Evolutionary conservation across 2,888 invertebrate species (phyloP), one percentile per base, ranked within the genome.

Genomic region (Sisyra nigra): DNA sequence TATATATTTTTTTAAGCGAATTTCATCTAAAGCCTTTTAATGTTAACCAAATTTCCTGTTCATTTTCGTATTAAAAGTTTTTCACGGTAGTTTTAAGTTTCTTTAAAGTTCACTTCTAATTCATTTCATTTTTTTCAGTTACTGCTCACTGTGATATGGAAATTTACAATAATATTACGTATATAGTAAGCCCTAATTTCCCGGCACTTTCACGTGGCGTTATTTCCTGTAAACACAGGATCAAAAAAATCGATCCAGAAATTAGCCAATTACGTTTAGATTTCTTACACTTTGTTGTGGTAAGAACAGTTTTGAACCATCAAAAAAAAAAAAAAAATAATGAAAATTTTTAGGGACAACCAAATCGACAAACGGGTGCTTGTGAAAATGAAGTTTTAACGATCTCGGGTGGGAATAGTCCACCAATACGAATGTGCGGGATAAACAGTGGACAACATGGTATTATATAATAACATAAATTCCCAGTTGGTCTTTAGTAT

Each of bases 381-480:
- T 87, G 87, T 52, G 81, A 85, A 50, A 79, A 80, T 36, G 87
- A 87, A 54, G 65, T 74, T 6, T 77, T 80, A 59, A 60, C 67
- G 2, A 57, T 83, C 46, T 60, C 59, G 13, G 76, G 74, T 1
- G 75, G 73, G 3, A 66, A 65, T 13, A 64, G 67, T 0, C 68
- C 67, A 40, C 69, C 69, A 42, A 68, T 86, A 48, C 72, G 68
- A 10, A 52, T 87, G 8, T 87, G 87, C 55, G 87, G 87, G 1
- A 76, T 83, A 55, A 87, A 87, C 55, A 84, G 80, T 54, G 85
- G 84, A 10, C 87, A 87, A 52, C 87, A 87, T 52, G 68, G 87
- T 86, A 60, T 70, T 73, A 65, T 54, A 13, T 24, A 45, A 19
- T n/a, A 19, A 24, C 24, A 24, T 24, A 24, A 7, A 5, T 24